Conservation (phyloP, 2,888 invertebrate genomes). For the Alviniconcha strummeri region DNA sequence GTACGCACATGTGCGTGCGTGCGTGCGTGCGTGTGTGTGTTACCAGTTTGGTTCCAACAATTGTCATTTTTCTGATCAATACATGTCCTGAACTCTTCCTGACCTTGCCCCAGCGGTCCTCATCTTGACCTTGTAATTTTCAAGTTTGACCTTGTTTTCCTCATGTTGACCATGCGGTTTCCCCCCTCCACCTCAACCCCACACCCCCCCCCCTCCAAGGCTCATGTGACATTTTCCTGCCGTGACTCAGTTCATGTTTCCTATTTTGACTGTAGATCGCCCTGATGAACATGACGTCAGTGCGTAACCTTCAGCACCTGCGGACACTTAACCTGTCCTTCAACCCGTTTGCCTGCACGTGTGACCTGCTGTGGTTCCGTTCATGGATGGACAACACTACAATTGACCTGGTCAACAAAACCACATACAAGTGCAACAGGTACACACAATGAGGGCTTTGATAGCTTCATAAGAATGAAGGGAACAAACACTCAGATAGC, state of each 20-base stretch:
- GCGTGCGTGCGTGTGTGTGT: neutral
- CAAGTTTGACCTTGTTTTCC: too few species aligned
- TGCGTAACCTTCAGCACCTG: constrained; percentile 70
- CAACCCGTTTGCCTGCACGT: constrained; percentile 91
- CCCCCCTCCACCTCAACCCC: too few species aligned
- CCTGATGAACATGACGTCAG: constrained; percentile 23
- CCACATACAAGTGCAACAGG: constrained; percentile 27
- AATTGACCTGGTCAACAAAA: neutral
- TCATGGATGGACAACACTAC: constrained; percentile 83
- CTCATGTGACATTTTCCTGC: neutral
- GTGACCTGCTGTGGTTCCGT: constrained; percentile 92
- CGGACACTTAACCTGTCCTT: constrained; percentile 81
- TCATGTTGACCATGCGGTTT: too few species aligned
- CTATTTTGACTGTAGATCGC: constrained; percentile 12
- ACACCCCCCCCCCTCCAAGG: neutral
- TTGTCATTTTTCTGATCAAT: too few species aligned
- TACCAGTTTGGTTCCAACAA: neutral
- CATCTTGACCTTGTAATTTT: too few species aligned
- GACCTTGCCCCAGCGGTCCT: too few species aligned
- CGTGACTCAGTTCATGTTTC: neutral
- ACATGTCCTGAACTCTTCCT: too few species aligned
- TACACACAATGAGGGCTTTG: neutral
- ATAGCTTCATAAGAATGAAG: too few species aligned
- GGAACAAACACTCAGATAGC: too few species aligned
- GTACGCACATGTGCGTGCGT: neutral